Evolutionary conservation across 2,797 vertebrate genomes (phyloP).

Genomic region (Heliangelus exortis): DNA sequence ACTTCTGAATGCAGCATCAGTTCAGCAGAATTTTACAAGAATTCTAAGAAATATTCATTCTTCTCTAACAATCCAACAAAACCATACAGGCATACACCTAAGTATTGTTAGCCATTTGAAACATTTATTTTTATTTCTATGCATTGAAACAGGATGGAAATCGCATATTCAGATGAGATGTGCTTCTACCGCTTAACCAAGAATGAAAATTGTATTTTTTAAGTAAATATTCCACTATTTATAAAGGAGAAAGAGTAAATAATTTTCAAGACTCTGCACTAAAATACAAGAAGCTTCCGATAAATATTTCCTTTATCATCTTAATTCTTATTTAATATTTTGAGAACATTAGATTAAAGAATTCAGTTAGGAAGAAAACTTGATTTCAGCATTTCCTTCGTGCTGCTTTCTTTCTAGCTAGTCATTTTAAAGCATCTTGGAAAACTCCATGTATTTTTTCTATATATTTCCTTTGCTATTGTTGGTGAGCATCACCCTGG

Average conservation of each 20-base stretch:
- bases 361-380: constrained; percentile 5
- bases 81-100: not conserved
- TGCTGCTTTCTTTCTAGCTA: constrained; percentile 17
- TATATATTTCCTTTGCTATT: constrained; percentile 76
- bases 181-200: not conserved
- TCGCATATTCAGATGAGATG: not conserved
- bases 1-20: constrained; percentile 1
- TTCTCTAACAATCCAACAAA: not conserved
- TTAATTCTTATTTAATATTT: constrained; percentile 1
- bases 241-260: not conserved
- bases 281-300: not conserved
- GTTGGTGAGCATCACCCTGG: constrained; percentile 22
- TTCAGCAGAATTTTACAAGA: constrained; percentile 1
- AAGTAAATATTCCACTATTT: not conserved
- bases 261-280: not conserved
- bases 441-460: not conserved
- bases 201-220: not conserved
- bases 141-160: not conserved
- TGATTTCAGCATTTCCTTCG: not conserved
- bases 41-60: not conserved
- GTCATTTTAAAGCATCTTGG: constrained; percentile 11
- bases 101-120: not conserved
- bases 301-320: not conserved
- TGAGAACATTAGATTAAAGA: constrained; percentile 2
- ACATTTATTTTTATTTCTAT: not conserved